Percentiles rank a stretch among this genome's conserved stretches.
These are phyloP conservation scores for Globicephala melas DNA, from an alignment of 2,113 vertebrate species.

Conservation along the genomic window DNA sequence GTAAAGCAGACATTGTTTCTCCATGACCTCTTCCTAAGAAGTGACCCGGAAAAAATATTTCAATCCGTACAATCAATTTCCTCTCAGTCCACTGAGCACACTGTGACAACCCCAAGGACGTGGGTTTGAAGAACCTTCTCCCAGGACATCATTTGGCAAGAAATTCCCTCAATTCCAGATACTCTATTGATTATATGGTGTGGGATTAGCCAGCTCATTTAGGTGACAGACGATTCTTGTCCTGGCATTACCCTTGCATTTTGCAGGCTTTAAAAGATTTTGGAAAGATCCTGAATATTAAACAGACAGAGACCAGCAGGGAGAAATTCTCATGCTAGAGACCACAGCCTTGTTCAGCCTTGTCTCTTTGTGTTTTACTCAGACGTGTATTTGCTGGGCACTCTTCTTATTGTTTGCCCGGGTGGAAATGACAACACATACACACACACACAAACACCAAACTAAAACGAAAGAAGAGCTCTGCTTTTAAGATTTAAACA, in stretches of 20 bases:
- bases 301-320: background rate
- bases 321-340: conserved; percentile 32
- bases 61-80: background rate
- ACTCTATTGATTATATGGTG: conserved; percentile 18
- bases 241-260: conserved; percentile 42
- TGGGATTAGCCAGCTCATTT: background rate
- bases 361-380: background rate
- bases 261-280: conserved; percentile 42
- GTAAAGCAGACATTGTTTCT: conserved; percentile 41
- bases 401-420: background rate
- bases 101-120: background rate
- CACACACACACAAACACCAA: background rate
- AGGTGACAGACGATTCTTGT: conserved; percentile 45
- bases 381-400: background rate
- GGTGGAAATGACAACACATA: background rate
- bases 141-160: background rate
- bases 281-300: conserved; percentile 49
- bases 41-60: background rate
- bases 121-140: background rate
- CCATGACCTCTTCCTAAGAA: background rate
- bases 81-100: background rate
- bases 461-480: background rate
- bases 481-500: conserved; percentile 22
- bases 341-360: background rate
- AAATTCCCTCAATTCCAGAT: conserved; percentile 4